Percentiles rank a stretch among this genome's conserved stretches.
Conservation (phyloP, 2,797 vertebrate genomes). For the Centroberyx gerrardi region DNA sequence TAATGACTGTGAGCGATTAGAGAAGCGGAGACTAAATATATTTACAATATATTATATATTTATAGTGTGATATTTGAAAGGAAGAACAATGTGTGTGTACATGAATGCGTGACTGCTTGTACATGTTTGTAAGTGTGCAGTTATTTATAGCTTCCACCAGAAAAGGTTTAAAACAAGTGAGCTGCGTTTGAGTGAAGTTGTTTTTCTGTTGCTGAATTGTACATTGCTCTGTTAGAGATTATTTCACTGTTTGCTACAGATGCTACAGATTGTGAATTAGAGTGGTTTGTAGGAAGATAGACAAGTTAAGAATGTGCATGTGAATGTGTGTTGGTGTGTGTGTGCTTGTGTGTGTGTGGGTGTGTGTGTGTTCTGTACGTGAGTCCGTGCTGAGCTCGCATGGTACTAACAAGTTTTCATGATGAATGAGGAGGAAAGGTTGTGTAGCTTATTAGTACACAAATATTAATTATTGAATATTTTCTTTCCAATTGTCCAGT, state of each 20-base stretch:
- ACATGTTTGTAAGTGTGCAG: conserved; percentile 59
- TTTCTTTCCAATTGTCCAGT: conserved; percentile 65
- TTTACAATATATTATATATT: conserved; percentile 55
- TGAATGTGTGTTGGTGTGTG: conserved; percentile 27
- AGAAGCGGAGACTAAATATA: conserved; percentile 43
- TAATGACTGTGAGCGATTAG: conserved; percentile 37
- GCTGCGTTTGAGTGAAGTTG: conserved; percentile 62
- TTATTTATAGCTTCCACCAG: conserved; percentile 77
- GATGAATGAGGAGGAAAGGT: conserved; percentile 63
- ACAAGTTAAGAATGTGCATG: conserved; percentile 48
- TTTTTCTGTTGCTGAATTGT: conserved; percentile 55
- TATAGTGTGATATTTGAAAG: conserved; percentile 63
- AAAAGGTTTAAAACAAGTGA: conserved; percentile 72
- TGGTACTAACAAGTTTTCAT: conserved; percentile 41
- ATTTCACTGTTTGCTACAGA: conserved; percentile 59
- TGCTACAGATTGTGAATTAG: conserved; percentile 51
- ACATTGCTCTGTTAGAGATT: conserved; percentile 49
- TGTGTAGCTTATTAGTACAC: conserved; percentile 69
- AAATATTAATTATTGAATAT: conserved; percentile 77
- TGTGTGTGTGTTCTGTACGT: conserved; percentile 1
- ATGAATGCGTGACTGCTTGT: conserved; percentile 48
- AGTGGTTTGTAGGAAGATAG: conserved; percentile 49
- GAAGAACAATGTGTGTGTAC: conserved; percentile 7
- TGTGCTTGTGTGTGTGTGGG: conserved; percentile 32
- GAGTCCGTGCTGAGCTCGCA: conserved; percentile 44